Evolutionary conservation across 2,797 vertebrate genomes (phyloP), one percentile per base, ranked within the genome.

Genomic region (Pyrocephalus nanus): DNA sequence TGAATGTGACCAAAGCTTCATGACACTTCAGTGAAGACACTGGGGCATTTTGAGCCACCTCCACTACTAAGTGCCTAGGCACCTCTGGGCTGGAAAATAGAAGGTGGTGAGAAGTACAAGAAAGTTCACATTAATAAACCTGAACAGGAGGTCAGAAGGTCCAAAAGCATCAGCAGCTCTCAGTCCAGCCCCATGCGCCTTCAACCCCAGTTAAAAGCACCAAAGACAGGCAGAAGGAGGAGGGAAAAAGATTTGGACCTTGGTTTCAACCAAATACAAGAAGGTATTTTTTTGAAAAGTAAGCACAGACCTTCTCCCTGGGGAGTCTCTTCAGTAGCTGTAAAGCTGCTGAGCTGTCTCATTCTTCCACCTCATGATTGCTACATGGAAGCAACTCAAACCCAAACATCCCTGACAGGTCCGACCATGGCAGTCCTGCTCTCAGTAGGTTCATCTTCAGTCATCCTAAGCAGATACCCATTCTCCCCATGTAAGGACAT

Each of bases 371-470:
- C 16, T 45, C 15, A 5, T 23, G 15, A 9, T 5, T 58, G 48
- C 40, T 53, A 66, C 26, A 38, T 34, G 45, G 15, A 53, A 73
- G 16, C 26, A 71, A 18, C 16, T 8, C 55, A 47, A 80, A 45
- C 1, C 8, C 45, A 50, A 47, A 38, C 0, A 2, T 9, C 23
- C 74, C 48, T 42, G 23, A 6, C 17, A 72, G 64, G 23, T 16
- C 36, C 38, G 18, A 4, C 21, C 51, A 30, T 0, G 0, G 27
- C 34, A 87, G 26, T 30, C 30, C 55, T 66, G 43, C 40, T 53
- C 30, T 36, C 53, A 64, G 48, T 4, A 73, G 25, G 13, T 22
- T 67, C 53, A 29, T 61, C 72, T 61, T 36, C 42, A 50, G 32
- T 3, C 11, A 25, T 7, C n/a, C 48, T 25, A 10, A 71, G 48